phyloP scores from a whole-genome alignment of 2,797 vertebrate genomes.

The Taenioides sp. region DNA sequence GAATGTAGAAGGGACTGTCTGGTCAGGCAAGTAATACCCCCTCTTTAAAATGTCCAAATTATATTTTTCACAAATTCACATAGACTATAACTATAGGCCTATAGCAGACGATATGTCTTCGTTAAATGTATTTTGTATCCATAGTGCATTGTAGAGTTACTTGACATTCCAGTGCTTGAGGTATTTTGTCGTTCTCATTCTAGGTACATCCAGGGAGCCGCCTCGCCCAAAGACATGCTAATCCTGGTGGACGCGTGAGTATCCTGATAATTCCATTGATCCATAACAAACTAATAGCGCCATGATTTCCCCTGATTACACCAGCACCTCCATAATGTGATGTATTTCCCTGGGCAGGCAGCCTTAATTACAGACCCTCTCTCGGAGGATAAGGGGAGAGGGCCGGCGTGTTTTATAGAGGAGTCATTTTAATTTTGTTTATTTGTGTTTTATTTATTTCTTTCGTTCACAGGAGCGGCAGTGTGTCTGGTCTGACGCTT shows the following conservation, averaged over 20 bases:
- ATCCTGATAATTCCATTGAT: conserved; percentile 44
- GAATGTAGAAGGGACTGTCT: too few relatives aligned
- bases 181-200: conserved; percentile 14
- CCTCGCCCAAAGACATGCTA: conserved; percentile 98
- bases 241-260: conserved; percentile 99
- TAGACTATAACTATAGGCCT: too few relatives aligned
- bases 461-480: conserved; percentile 84
- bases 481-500: conserved; percentile 93
- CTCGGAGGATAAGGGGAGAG: conserved; percentile 24
- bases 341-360: conserved; percentile 37
- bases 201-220: conserved; percentile 99
- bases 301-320: conserved; percentile 49
- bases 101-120: too few relatives aligned
- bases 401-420: conserved; percentile 28
- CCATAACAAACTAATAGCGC: conserved; percentile 32
- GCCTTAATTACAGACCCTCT: conserved; percentile 38
- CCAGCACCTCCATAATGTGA: conserved; percentile 30
- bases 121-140: neutral
- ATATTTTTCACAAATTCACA: too few relatives aligned
- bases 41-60: too few relatives aligned
- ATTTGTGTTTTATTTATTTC: neutral
- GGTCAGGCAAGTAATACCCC: too few relatives aligned
- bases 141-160: neutral
- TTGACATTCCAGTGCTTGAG: neutral
- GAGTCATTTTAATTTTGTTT: conserved; percentile 7